A percentile compares a stretch with the other conserved stretches of the same genome.
Conservation (phyloP, 2,797 vertebrate genomes). For the Naso thynnoides region DNA sequence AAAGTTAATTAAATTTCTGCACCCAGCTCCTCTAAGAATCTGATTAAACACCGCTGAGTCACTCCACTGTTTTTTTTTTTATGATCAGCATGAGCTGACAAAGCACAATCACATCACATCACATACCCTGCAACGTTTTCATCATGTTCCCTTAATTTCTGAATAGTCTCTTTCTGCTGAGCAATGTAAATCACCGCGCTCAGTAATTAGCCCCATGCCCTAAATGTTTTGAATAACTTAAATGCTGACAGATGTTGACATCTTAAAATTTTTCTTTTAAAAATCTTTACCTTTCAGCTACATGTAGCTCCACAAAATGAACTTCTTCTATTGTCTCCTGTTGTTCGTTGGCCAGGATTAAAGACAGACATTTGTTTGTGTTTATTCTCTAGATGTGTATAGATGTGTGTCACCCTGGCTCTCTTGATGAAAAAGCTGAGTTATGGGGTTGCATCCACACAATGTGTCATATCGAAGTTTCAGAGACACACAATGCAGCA, state of each 20-base stretch:
- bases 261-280: not conserved
- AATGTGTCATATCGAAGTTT: constrained; percentile 20
- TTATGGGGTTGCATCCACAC: constrained; percentile 28
- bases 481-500: not conserved
- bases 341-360: not conserved
- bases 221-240: constrained; percentile 7
- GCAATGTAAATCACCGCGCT: not conserved
- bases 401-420: constrained; percentile 63
- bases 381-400: constrained; percentile 23
- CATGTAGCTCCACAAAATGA: not conserved
- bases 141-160: not conserved
- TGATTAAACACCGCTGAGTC: not conserved
- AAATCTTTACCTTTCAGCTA: not conserved
- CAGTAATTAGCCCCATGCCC: not conserved
- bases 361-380: constrained; percentile 19
- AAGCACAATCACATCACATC: too few species aligned
- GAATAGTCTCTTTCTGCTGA: too few species aligned
- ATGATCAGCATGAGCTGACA: too few species aligned
- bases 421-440: constrained; percentile 31
- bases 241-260: too few species aligned
- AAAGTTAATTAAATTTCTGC: not conserved
- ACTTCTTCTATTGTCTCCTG: not conserved
- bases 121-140: not conserved
- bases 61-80: not conserved
- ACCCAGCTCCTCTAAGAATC: not conserved